phyloP scores from a whole-genome alignment of 2,797 vertebrate species.

The Presbytis comata region DNA sequence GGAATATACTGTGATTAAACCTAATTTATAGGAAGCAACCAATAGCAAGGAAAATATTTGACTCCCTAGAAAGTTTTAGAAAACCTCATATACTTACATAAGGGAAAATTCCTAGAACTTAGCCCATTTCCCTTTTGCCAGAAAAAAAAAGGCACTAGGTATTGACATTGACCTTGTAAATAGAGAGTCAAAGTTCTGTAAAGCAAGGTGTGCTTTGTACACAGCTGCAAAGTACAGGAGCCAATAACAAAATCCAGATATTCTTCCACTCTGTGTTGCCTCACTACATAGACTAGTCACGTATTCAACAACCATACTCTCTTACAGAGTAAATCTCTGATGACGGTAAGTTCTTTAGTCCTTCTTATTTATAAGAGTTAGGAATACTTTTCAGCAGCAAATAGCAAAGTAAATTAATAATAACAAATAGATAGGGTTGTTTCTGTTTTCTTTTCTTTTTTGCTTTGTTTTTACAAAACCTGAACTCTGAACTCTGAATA shows the following conservation, averaged over 20 bases:
- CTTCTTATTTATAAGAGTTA: background rate
- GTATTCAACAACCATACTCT: background rate
- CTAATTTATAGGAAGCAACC: background rate
- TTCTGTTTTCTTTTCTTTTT: background rate
- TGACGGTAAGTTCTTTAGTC: background rate
- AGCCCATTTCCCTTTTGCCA: background rate
- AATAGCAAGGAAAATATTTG: constrained; percentile 21
- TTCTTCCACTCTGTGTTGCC: background rate
- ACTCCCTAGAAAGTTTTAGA: background rate
- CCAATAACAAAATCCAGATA: background rate
- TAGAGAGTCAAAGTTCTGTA: background rate
- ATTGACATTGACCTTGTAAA: background rate
- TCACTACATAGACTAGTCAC: background rate
- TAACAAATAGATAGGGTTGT: background rate
- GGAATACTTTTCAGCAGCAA: background rate
- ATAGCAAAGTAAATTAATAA: background rate
- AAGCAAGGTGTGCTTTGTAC: background rate
- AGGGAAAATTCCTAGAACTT: background rate
- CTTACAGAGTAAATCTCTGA: background rate
- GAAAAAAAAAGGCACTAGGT: background rate
- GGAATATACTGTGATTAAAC: background rate
- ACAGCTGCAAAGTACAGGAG: background rate
- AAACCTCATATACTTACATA: background rate
- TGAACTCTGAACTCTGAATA: background rate
- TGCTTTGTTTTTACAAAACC: background rate